Evolutionary conservation across 2,113 vertebrate genomes (phyloP).

Genomic region (Notothenia coriiceps): DNA sequence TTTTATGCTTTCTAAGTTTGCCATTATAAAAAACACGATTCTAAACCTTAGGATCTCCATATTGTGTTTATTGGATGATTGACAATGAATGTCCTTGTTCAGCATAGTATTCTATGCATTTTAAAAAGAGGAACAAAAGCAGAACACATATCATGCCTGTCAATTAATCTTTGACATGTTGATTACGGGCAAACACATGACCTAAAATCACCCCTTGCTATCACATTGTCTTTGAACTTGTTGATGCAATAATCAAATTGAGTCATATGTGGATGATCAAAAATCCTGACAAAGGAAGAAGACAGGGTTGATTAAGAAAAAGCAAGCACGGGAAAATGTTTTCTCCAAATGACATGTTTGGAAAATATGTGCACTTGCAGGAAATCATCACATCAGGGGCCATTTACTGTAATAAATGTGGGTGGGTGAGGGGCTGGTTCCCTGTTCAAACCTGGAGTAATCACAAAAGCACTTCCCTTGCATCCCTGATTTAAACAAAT

Average conservation of each 20-base stretch:
- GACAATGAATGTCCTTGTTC: not conserved
- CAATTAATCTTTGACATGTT: conserved; percentile 37
- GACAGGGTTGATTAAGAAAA: not conserved
- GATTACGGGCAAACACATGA: conserved; percentile 27
- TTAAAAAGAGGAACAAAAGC: conserved; percentile 43
- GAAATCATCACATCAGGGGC: conserved; percentile 27
- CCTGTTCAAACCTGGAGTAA: conserved; percentile 36
- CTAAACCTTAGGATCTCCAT: not conserved
- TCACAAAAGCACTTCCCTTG: conserved; percentile 24
- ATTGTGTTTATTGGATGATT: not conserved
- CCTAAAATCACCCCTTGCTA: conserved; percentile 16
- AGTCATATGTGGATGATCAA: not conserved
- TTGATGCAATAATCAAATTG: conserved; percentile 18
- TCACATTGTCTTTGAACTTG: conserved; percentile 47
- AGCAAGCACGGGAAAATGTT: not conserved
- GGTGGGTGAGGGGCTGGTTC: conserved; percentile 5
- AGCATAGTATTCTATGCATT: not conserved
- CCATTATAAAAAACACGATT: not conserved
- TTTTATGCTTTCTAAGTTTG: not conserved
- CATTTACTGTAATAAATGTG: not conserved
- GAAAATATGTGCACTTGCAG: conserved; percentile 22
- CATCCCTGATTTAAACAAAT: conserved; percentile 77
- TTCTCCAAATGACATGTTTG: conserved; percentile 24
- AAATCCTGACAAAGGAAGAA: not conserved
- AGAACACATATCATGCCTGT: conserved; percentile 6